Evolutionary conservation across 2,113 vertebrate genomes (phyloP), one percentile per base, ranked within the genome.

Genomic region (Ginglymostoma cirratum): DNA sequence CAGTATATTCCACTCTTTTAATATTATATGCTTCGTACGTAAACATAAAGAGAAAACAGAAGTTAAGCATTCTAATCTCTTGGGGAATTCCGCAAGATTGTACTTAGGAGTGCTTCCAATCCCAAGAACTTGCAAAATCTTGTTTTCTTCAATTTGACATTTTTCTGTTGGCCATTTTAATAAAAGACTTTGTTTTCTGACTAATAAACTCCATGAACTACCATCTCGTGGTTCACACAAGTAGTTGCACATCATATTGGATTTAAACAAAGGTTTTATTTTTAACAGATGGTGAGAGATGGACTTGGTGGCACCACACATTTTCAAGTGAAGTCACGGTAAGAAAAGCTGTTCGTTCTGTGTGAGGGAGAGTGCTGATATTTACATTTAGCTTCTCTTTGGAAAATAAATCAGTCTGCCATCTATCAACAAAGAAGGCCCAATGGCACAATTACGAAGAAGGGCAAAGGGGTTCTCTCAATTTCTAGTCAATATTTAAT

Each of bases 251-350:
- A 1, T 95, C 45, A 42, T 30, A 38, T 30, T 24, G 23, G 42
- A 66, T 24, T 45, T 48, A 52, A 52, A 95, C 12, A 8, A 93
- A 93, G 69, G 45, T 48, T 95, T 30, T 95, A 19, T 76, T 52
- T 70, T 42, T 76, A 70, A 72, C 72, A 97, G 97, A 96, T 97
- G 96, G 97, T 15, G 95, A 96, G 95, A 97, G 96, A 96, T 97
- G 97, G 97, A 97, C 96, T 96, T 89, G 97, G 96, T 95, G 97
- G 96, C 3, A 95, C 48, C 96, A 96, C 96, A 96, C 96, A 97
- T 96, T 97, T 30, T 95, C 69, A 97, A 96, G 96, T 96, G 96
- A 97, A 97, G 96, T 92, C 69, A 96, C 96, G 97, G 97, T 97
- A 97, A 97, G 97, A 96, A 97, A 96, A 12, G 48, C 27, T 94